These are phyloP conservation scores for Kryptolebias ocellatus DNA, from an alignment of 2,797 vertebrate genomes.

Conservation along the genomic window DNA sequence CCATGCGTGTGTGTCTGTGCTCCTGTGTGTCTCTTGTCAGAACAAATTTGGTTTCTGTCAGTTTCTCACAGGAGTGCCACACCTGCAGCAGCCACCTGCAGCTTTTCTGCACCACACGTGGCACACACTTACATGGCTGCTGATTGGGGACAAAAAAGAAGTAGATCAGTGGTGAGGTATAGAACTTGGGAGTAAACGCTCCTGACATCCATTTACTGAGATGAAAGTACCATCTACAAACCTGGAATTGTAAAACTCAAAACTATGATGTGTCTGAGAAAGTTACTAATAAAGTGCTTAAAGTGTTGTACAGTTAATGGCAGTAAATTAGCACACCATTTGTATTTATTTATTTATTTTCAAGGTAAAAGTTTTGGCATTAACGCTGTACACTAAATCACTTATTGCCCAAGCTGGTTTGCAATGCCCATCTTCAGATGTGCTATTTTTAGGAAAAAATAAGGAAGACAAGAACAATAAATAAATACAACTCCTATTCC, in stretches of 20 bases:
- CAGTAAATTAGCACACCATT: no score
- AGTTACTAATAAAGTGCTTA: neutral
- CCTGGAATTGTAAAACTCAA: neutral
- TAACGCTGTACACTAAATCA: no score
- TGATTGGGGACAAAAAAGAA: neutral
- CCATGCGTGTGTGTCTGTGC: constrained; percentile 3
- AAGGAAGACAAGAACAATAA: no score
- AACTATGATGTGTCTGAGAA: neutral
- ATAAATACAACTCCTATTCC: no score
- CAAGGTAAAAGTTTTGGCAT: no score
- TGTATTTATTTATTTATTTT: no score
- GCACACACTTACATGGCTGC: neutral
- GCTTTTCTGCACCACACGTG: constrained; percentile 13
- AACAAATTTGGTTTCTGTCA: constrained; percentile 30
- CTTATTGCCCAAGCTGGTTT: no score
- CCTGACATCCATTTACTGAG: neutral
- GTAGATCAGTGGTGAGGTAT: neutral
- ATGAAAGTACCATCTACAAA: neutral
- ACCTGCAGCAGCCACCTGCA: constrained; percentile 37
- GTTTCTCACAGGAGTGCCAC: constrained; percentile 6
- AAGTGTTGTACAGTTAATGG: neutral
- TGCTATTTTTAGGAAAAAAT: no score
- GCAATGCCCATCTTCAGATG: no score
- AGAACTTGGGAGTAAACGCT: neutral
- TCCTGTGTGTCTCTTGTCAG: constrained; percentile 22